Evolutionary conservation across 1,140 invertebrate species (phyloP).

Genomic region (Holotrichia oblita): DNA sequence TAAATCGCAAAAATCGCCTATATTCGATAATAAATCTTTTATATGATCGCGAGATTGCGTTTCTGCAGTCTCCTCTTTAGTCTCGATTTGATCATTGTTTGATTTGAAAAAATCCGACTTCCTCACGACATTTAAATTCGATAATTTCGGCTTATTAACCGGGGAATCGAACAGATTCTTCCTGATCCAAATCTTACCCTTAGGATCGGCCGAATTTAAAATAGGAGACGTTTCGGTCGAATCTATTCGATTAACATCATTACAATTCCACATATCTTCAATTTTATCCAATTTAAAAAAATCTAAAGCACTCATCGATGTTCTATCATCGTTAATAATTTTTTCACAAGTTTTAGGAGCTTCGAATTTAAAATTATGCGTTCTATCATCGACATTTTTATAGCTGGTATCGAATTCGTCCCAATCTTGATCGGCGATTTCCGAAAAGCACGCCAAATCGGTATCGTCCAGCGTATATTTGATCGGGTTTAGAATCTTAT

Average conservation of each 20-base stretch:
- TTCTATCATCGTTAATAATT: slow-evolving; percentile 41
- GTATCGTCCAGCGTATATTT: not conserved
- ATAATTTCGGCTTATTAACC: not conserved
- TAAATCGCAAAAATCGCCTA: slow-evolving; percentile 51
- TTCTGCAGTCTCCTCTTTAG: not conserved
- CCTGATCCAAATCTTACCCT: not conserved
- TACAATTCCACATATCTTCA: not conserved
- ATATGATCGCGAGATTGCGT: not conserved
- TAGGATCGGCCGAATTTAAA: not conserved
- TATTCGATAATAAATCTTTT: not conserved
- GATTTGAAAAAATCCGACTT: slow-evolving; percentile 10
- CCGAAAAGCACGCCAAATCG: not conserved
- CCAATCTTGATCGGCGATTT: not conserved
- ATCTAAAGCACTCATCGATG: not conserved
- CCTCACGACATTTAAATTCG: not conserved
- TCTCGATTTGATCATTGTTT: not conserved
- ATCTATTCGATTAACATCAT: not conserved
- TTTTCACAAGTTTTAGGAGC: slow-evolving; percentile 48
- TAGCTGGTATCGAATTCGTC: not conserved
- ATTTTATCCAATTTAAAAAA: slow-evolving; percentile 6
- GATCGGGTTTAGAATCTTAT: not conserved
- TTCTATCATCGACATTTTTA: not conserved
- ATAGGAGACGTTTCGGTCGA: not conserved
- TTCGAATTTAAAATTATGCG: slow-evolving; percentile 45
- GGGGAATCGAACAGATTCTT: not conserved